phyloP scores from a whole-genome alignment of 2,888 invertebrate species.

The Drosophila nr. perissopoda region DNA sequence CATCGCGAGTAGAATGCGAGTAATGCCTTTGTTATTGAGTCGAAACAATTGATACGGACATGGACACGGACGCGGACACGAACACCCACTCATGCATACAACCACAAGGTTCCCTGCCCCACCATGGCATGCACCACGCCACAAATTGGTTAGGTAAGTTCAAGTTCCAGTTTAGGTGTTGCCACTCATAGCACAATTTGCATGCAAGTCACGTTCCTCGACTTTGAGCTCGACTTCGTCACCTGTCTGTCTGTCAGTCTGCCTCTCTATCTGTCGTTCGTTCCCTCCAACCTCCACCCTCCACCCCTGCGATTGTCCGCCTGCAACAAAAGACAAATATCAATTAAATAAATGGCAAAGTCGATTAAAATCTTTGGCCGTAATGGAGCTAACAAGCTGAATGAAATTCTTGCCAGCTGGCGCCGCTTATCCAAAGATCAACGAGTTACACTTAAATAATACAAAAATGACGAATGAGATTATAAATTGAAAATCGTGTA shows the following conservation, averaged over 20 bases:
- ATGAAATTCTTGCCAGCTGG: constrained; percentile 34
- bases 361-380: constrained; percentile 37
- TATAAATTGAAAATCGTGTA: background rate
- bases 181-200: constrained; percentile 61
- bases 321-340: constrained; percentile 31
- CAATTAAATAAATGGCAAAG: constrained; percentile 38
- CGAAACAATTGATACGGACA: constrained; percentile 41
- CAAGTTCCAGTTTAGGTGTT: constrained; percentile 47
- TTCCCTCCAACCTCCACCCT: background rate
- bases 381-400: constrained; percentile 35
- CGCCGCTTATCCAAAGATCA: constrained; percentile 3
- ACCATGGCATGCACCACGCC: constrained; percentile 1
- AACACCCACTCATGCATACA: constrained; percentile 1
- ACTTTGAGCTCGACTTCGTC: constrained; percentile 45
- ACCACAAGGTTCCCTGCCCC: constrained; percentile 1
- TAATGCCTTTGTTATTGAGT: constrained; percentile 48
- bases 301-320: too few species aligned
- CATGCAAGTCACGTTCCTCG: constrained; percentile 69
- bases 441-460: constrained; percentile 9
- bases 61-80: constrained; percentile 2
- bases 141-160: constrained; percentile 30
- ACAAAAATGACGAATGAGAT: background rate
- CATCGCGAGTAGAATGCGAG: constrained; percentile 29
- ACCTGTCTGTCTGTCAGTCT: constrained; percentile 23
- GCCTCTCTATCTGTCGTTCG: constrained; percentile 6